phyloP scores from a whole-genome alignment of 2,888 invertebrate genomes.

The Trissoscelio sp. region DNA sequence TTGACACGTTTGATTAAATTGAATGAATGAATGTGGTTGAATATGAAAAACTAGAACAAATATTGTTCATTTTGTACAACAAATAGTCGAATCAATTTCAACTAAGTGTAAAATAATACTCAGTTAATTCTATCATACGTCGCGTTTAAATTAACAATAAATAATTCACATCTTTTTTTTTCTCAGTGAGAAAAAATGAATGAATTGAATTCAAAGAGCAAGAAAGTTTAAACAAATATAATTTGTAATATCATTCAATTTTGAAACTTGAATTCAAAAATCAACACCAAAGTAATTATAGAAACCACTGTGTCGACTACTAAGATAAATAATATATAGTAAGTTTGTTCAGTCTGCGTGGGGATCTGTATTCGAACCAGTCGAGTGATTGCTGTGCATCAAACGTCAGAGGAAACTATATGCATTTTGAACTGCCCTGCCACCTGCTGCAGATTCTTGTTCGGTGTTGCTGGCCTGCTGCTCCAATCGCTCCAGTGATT shows the following conservation, averaged over 20 bases:
- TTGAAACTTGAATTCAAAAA: too few species aligned
- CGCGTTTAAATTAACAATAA: background rate
- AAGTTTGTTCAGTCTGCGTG: conserved; percentile 9
- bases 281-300: background rate
- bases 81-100: conserved; percentile 36
- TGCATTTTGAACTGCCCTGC: conserved; percentile 87
- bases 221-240: too few species aligned
- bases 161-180: too few species aligned
- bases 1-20: too few species aligned
- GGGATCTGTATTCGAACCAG: conserved; percentile 24
- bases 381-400: conserved; percentile 78
- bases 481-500: conserved; percentile 89
- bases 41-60: background rate
- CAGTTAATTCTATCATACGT: too few species aligned
- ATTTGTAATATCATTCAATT: too few species aligned
- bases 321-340: conserved; percentile 2
- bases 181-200: too few species aligned
- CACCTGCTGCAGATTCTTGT: conserved; percentile 78
- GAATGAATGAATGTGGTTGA: too few species aligned
- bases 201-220: too few species aligned
- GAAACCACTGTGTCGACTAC: background rate
- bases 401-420: conserved; percentile 86
- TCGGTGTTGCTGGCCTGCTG: conserved; percentile 79
- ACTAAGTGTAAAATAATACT: conserved; percentile 31
- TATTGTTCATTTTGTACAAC: conserved; percentile 12